Evolutionary conservation across 2,797 vertebrate genomes (phyloP).

Genomic region (Mormyrops attenuatus): DNA sequence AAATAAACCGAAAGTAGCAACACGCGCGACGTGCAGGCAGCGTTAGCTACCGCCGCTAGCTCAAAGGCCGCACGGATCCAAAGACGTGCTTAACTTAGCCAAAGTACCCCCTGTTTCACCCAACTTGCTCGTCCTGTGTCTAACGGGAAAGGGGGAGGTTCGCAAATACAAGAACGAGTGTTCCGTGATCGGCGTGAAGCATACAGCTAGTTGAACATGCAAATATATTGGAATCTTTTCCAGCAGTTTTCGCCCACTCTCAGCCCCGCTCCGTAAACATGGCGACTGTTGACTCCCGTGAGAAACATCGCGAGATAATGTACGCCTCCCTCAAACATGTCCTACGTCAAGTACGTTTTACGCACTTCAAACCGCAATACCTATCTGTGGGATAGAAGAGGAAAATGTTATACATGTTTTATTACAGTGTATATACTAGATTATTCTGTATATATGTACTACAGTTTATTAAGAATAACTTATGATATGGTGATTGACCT

Average conservation of each 20-base stretch:
- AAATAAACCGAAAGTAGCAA: background rate
- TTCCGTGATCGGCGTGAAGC: background rate
- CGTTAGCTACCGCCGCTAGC: background rate
- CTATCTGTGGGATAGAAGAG: background rate
- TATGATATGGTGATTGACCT: too few relatives aligned
- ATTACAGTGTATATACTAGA: background rate
- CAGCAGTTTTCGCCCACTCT: slow-evolving; percentile 29
- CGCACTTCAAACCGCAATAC: background rate
- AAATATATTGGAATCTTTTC: slow-evolving; percentile 36
- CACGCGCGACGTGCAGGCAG: background rate
- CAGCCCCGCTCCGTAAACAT: slow-evolving; percentile 46
- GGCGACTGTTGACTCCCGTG: slow-evolving; percentile 66
- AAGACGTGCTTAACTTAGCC: slow-evolving; percentile 15
- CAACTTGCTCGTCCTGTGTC: background rate
- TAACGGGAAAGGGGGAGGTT: background rate
- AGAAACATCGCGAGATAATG: slow-evolving; percentile 52
- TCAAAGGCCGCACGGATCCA: slow-evolving; percentile 11
- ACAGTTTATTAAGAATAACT: background rate
- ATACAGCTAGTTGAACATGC: background rate
- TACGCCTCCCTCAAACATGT: background rate
- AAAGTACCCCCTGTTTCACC: slow-evolving; percentile 4
- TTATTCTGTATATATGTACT: background rate
- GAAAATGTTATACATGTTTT: background rate
- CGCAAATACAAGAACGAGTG: background rate
- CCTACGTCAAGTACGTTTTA: background rate